Base-by-base conservation (phyloP, 2,113 vertebrate genomes). In the Synodontis membranacea region DNA sequence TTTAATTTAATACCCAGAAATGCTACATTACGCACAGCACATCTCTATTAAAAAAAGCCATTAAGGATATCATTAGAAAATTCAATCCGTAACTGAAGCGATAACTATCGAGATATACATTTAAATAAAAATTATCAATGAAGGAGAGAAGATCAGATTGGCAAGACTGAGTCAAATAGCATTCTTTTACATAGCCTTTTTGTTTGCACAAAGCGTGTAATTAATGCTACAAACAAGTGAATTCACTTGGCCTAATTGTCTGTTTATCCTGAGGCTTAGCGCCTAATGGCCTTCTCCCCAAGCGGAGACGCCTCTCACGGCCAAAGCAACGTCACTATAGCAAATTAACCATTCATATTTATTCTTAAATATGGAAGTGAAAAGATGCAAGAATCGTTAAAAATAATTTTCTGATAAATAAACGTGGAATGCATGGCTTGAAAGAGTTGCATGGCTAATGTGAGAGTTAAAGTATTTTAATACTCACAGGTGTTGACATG, bases 141-240 rank as follows among this genome's bases (percentile, higher is more conserved):
- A 50, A 8, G 11, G 62, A 86, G 80, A 74, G 78, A 19, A 80
- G 81, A 88, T 87, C 54, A 62, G 82, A 79, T 88, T 89, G 90
- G 84, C 74, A 84, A 87, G 80, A 50, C 39, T 80, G 85, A 79
- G 83, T 78, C 78, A 84, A 89, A 90, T 84, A 84, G 83, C 88
- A 91, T 91, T 91, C 88, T 87, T 91, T 86, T 82, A 90, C 87
- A 86, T 60, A 79, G 15, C 70, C 85, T 86, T 82, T 89, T 89
- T 90, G 88, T 91, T 91, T 89, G 88, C 82, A 88, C 89, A 89
- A 89, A 89, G 86, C 87, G 82, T 91, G 90, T 91, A 90, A 91
- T 91, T 91, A 91, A 89, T 89, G 88, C 90, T 84, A 87, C 85
- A 89, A 91, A 91, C 88, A 91, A 88, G 89, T 91, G 87, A 90